Evolutionary conservation across 1,140 invertebrate species (phyloP).

Genomic region (Pogonomyrmex californicus): DNA sequence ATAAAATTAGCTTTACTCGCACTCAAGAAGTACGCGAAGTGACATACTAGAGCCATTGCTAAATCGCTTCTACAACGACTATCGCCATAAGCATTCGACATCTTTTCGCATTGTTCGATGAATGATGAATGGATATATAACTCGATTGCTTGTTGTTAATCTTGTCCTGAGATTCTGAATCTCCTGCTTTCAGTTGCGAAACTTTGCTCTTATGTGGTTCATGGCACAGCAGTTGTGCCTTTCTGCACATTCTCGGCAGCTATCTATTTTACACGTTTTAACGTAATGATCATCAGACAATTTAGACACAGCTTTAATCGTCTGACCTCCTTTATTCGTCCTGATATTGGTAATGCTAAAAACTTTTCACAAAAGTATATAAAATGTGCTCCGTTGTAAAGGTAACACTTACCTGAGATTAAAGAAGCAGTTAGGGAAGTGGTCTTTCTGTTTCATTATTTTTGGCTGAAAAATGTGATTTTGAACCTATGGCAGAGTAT

Average conservation of each 20-base stretch:
- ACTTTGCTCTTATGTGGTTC: not conserved
- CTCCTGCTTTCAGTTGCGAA: no score
- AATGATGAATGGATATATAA: not conserved
- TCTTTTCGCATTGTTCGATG: not conserved
- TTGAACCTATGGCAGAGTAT: not conserved
- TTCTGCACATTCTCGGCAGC: not conserved
- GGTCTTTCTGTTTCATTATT: not conserved
- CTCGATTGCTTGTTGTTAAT: not conserved
- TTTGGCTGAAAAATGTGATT: not conserved
- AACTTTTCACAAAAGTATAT: slow-evolving; percentile 15
- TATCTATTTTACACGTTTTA: not conserved
- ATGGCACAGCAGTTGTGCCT: not conserved
- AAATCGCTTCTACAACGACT: not conserved
- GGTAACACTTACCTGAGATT: slow-evolving; percentile 1
- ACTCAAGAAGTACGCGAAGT: slow-evolving; percentile 7
- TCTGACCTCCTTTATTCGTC: not conserved
- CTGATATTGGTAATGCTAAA: not conserved
- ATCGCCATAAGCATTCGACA: not conserved
- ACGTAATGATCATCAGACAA: slow-evolving; percentile 1
- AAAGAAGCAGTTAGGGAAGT: not conserved
- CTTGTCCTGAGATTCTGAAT: not conserved
- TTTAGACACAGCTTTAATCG: slow-evolving; percentile 9
- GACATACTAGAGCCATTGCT: not conserved
- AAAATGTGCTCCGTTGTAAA: not conserved
- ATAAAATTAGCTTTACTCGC: slow-evolving; percentile 1